Base-by-base conservation (phyloP, 1,140 invertebrate genomes). In the Spodoptera frugiperda region DNA sequence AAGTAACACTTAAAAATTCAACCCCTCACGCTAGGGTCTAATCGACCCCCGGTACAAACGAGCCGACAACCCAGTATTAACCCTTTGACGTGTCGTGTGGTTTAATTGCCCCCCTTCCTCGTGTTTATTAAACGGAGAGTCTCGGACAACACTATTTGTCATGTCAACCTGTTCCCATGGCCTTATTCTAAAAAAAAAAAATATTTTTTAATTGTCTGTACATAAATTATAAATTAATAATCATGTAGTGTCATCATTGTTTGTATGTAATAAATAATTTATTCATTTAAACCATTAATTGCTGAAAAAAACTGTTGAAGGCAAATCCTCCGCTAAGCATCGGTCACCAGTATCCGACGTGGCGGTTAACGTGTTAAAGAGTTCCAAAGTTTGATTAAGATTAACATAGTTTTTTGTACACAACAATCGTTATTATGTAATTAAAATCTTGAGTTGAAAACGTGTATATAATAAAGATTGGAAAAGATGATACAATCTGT, bases 51-150 rank as follows among this genome's bases (percentile, higher is more conserved):
- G 65, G 77, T 79, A 71, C 75, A 78, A 86, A 73, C 79, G 81
- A 65, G 61, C 51, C 78, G 77, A 84, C 86, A 85, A 82, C 81
- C 84, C 73, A 39, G 48, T 78, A 84, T 92, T 93, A 93, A 92
- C 91, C 91, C 90, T 91, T 92, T 93, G 87, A 92, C 89, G 87
- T 91, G 89, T 92, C 87, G 86, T 85, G 78, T 81, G 82, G 70
- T 83, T 86, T 91, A 93, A 92, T 93, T 91, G 78, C 75, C 77
- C 87, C 87, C 84, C 82, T 49, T 75, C n/a, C 25, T 78, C 78
- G 86, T 89, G 86, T 87, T 92, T 89, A 88, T 90, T 91, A 87
- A 89, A 89, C 84, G 80, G 79, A 78, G 89, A 78, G 89, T 87
- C 82, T 82, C 79, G 70, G 75, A 78, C 84, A 78, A 84, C 84